These are phyloP conservation scores for Pedetes capensis DNA, from an alignment of 2,113 vertebrate genomes.

Conservation along the genomic window DNA sequence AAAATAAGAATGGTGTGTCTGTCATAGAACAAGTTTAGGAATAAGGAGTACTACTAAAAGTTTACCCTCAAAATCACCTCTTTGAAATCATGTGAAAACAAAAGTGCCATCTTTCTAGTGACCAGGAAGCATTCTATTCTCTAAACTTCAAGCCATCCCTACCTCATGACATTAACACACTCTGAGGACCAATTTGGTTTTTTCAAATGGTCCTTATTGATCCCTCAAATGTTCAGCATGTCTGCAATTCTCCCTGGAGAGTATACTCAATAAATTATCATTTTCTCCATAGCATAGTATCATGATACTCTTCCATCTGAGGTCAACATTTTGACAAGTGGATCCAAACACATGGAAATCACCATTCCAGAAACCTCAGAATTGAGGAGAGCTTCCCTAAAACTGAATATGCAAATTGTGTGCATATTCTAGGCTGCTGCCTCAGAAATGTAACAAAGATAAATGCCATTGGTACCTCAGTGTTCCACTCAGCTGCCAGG, in stretches of 20 bases:
- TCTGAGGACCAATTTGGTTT: background rate
- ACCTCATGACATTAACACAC: background rate
- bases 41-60: background rate
- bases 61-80: background rate
- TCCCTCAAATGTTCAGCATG: fast-evolving
- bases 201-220: background rate
- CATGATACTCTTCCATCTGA: background rate
- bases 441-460: background rate
- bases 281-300: fast-evolving
- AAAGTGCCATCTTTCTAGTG: background rate
- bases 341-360: background rate
- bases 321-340: background rate
- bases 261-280: too few relatives aligned
- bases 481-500: fast-evolving
- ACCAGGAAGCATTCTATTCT: background rate
- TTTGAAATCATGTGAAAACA: background rate
- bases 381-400: background rate
- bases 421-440: background rate
- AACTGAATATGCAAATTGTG: background rate
- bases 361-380: background rate
- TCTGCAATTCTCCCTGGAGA: background rate
- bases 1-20: background rate
- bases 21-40: background rate
- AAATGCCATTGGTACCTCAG: background rate
- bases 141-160: background rate